Percentiles rank a stretch among this genome's conserved stretches.
Evolutionary conservation across 2,797 vertebrate genomes (phyloP).

Genomic region (Anomalospiza imberbis): DNA sequence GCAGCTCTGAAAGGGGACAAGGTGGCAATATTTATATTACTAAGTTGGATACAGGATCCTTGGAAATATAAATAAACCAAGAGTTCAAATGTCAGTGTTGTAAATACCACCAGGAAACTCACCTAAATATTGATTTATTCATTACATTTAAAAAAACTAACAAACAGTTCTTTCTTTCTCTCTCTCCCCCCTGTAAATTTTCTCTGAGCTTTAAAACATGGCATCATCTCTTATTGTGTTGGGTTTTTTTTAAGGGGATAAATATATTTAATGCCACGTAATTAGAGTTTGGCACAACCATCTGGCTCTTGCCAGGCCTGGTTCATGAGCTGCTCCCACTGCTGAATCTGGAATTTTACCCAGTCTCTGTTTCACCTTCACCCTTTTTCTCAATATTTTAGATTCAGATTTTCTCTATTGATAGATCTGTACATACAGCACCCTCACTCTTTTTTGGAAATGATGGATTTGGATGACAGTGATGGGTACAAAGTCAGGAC

Average conservation of each 20-base stretch:
- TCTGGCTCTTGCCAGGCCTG: background rate
- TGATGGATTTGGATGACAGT: background rate
- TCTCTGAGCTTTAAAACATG: background rate
- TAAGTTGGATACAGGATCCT: background rate
- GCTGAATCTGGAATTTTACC: background rate
- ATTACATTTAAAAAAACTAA: background rate
- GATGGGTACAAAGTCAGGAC: too few species aligned
- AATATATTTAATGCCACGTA: background rate
- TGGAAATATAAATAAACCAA: background rate
- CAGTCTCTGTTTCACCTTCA: background rate
- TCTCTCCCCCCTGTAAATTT: background rate
- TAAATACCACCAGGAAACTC: background rate
- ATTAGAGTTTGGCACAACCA: background rate
- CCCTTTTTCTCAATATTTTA: background rate
- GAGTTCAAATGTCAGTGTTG: background rate
- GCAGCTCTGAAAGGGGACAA: background rate
- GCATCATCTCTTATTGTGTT: background rate
- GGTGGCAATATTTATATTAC: background rate
- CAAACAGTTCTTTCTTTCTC: background rate
- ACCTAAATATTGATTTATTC: background rate
- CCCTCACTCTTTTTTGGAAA: accelerated
- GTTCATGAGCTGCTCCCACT: background rate
- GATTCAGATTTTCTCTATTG: background rate
- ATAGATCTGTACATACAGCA: background rate
- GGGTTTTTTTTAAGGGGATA: background rate